Evolutionary conservation across 2,888 invertebrate genomes (phyloP).

Genomic region (Plemyria rubiginata): DNA sequence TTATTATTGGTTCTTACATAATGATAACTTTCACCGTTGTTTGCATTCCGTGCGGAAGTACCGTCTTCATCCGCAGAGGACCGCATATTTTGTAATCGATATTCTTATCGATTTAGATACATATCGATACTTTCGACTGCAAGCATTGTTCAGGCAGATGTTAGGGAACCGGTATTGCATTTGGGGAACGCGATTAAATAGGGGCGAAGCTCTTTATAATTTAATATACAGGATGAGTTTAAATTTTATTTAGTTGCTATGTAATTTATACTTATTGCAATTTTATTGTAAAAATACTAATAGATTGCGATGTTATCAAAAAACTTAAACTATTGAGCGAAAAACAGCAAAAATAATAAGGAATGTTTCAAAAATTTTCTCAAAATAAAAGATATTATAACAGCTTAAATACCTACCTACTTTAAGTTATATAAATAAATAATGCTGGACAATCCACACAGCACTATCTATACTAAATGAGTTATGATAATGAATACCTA

Average conservation of each 20-base stretch:
- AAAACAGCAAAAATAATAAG: too few relatives aligned
- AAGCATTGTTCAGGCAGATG: conserved; percentile 67
- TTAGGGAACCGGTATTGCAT: conserved; percentile 66
- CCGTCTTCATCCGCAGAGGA: conserved; percentile 40
- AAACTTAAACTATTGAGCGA: too few relatives aligned
- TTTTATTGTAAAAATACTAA: background rate
- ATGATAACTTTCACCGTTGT: conserved; percentile 56
- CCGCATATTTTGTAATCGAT: too few relatives aligned
- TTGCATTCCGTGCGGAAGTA: conserved; percentile 53
- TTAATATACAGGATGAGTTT: conserved; percentile 51
- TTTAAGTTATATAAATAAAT: too few relatives aligned
- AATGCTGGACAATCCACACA: too few relatives aligned
- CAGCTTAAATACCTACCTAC: background rate
- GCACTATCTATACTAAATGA: too few relatives aligned
- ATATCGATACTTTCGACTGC: conserved; percentile 43
- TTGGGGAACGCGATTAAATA: conserved; percentile 51
- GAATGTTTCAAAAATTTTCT: too few relatives aligned
- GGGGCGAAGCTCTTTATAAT: conserved; percentile 39
- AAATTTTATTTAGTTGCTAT: background rate
- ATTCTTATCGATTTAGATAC: conserved; percentile 41
- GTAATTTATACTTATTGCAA: too few relatives aligned
- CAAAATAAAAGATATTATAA: background rate
- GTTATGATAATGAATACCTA: too few relatives aligned
- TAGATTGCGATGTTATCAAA: too few relatives aligned
- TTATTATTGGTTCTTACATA: conserved; percentile 46